Evolutionary conservation across 2,113 vertebrate genomes (phyloP).

Genomic region (Prochilodus magdalenae): DNA sequence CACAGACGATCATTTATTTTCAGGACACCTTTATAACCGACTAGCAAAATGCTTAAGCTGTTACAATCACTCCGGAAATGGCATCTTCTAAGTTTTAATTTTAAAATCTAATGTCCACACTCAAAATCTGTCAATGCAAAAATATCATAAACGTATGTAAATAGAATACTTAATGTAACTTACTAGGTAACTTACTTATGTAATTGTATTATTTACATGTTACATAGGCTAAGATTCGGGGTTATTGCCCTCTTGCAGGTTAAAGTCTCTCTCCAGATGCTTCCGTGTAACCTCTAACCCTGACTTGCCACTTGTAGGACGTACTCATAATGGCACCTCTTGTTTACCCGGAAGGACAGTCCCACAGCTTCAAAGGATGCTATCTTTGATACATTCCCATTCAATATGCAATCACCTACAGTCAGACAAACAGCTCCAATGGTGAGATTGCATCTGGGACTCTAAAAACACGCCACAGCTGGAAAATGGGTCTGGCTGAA

Average conservation of each 20-base stretch:
- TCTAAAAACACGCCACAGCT: constrained; percentile 78
- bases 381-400: constrained; percentile 59
- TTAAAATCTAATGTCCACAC: too few relatives aligned
- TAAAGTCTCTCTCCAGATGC: neutral
- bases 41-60: too few relatives aligned
- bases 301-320: neutral
- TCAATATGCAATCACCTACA: constrained; percentile 71
- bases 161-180: too few relatives aligned
- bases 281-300: neutral
- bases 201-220: too few relatives aligned
- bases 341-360: constrained; percentile 30
- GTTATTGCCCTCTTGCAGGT: neutral
- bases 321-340: constrained; percentile 17
- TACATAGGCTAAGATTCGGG: too few relatives aligned
- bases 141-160: too few relatives aligned
- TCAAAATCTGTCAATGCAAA: too few relatives aligned
- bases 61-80: too few relatives aligned
- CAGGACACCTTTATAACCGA: too few relatives aligned
- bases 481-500: constrained; percentile 85
- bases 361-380: constrained; percentile 47
- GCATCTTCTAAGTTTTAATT: too few relatives aligned
- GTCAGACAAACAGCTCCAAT: constrained; percentile 65
- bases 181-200: too few relatives aligned
- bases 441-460: constrained; percentile 65
- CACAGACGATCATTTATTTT: too few relatives aligned